A percentile compares a stretch with the other conserved stretches of the same genome.
These are phyloP conservation scores for Serranus cabrilla DNA, from an alignment of 2,797 vertebrate genomes.

Conservation along the genomic window DNA sequence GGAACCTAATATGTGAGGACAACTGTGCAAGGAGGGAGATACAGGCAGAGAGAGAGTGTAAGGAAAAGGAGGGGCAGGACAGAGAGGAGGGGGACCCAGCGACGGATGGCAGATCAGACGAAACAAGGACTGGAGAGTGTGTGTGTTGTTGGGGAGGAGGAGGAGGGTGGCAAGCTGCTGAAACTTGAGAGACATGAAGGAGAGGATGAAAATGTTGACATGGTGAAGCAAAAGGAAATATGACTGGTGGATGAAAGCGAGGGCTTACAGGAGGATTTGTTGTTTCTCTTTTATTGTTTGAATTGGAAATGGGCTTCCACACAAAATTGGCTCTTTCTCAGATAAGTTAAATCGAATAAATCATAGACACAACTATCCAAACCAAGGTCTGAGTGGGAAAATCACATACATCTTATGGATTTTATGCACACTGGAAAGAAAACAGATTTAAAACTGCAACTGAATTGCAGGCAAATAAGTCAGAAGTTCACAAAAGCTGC, in stretches of 20 bases:
- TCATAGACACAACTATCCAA: conserved; percentile 1
- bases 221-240: conserved; percentile 40
- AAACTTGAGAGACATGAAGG: conserved; percentile 51
- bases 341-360: conserved; percentile 16
- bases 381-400: not conserved
- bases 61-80: conserved; percentile 55
- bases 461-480: too few species aligned
- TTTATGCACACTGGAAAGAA: not conserved
- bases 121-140: conserved; percentile 38
- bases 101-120: conserved; percentile 62
- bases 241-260: conserved; percentile 45
- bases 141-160: conserved; percentile 8
- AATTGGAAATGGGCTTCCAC: conserved; percentile 30
- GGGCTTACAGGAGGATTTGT: conserved; percentile 22
- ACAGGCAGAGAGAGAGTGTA: conserved; percentile 47
- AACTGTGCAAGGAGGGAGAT: conserved; percentile 75
- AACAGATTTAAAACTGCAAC: not conserved
- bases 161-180: conserved; percentile 38
- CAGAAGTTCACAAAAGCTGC: too few species aligned
- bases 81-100: conserved; percentile 34
- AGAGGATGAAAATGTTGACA: conserved; percentile 43
- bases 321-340: conserved; percentile 5
- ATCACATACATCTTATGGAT: not conserved
- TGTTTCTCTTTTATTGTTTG: conserved; percentile 33
- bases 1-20: conserved; percentile 85